Evolutionary conservation across 2,888 invertebrate genomes (phyloP), one percentile per base, ranked within the genome.

Genomic region (Pristionchus exspectatus): DNA sequence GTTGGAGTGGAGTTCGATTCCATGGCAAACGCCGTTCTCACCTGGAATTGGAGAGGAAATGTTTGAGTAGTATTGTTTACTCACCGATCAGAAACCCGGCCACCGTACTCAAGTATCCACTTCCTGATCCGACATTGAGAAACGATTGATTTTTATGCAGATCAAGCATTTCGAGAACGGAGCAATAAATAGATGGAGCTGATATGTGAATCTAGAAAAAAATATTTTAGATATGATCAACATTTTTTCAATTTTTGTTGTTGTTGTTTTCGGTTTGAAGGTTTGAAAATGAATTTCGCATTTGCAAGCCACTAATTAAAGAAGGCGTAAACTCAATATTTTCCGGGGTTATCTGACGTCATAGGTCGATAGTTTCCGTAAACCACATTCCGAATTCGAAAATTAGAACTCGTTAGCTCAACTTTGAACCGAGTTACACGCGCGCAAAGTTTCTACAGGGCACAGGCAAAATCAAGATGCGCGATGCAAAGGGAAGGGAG

Each of bases 91-190:
- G 18, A 38, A 87, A 87, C 7, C 87, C 87, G 59, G 44, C 87
- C 18, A 87, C 16, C 4, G 69, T n/a, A 24, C 50, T 50, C 27
- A 87, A 50, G 44, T 69, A 87, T n/a, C 87, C 87, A 16, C 69
- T 87, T 38, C 87, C 87, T 44, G 87, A 87, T 69, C 87, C 87
- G 30, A 87, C 59, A 50, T 87, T 87, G 50, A 87, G 69, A 44
- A 87, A 87, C 12, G 69, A 69, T 18, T 44, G 44, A 0, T 69
- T 69, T 27, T 33, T 38, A 24, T 87, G 50, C 7, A 87, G 9
- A 44, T 69, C 69, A 27, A 87, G 87, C 50, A 69, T 27, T 27
- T 87, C 69, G 21, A 87, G 69, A 12, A 69, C 87, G 12, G 3
- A 3, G 21, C 54, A 50, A 30, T 87, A 87, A n/a, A 87, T 87